A percentile compares a stretch with the other conserved stretches of the same genome.
Evolutionary conservation across 2,888 invertebrate species (phyloP).

Genomic region (Epirrhoe alternata): DNA sequence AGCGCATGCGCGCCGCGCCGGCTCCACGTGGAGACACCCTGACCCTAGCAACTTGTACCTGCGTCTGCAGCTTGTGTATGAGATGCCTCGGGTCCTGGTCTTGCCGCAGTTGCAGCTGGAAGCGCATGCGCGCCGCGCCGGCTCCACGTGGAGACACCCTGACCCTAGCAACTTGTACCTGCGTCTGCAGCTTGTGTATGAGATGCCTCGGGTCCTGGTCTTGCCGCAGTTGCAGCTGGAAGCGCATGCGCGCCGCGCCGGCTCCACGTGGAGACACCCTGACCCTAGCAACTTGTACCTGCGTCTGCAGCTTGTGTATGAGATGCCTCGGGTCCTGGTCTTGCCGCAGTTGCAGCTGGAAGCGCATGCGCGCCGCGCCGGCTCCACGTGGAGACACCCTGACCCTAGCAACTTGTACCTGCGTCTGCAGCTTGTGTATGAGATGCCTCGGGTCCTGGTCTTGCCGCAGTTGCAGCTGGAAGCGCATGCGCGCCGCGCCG

Average conservation of each 20-base stretch:
- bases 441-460: constrained; percentile 96
- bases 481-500: constrained; percentile 97
- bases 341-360: constrained; percentile 81
- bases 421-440: constrained; percentile 95
- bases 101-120: constrained; percentile 81
- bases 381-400: no score
- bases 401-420: constrained; percentile 73
- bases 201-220: constrained; percentile 96
- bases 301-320: constrained; percentile 95
- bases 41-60: constrained; percentile 78
- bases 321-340: constrained; percentile 96
- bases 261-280: no score
- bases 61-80: constrained; percentile 95
- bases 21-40: no score
- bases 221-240: constrained; percentile 81
- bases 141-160: no score
- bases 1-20: no score
- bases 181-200: constrained; percentile 95
- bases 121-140: no score
- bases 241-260: no score
- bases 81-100: constrained; percentile 96
- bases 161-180: constrained; percentile 78
- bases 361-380: no score
- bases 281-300: constrained; percentile 78
- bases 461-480: constrained; percentile 96